A percentile compares a stretch with the other conserved stretches of the same genome.
Conservation (phyloP, 1,140 invertebrate genomes). For the Macrocentrus cingulum region DNA sequence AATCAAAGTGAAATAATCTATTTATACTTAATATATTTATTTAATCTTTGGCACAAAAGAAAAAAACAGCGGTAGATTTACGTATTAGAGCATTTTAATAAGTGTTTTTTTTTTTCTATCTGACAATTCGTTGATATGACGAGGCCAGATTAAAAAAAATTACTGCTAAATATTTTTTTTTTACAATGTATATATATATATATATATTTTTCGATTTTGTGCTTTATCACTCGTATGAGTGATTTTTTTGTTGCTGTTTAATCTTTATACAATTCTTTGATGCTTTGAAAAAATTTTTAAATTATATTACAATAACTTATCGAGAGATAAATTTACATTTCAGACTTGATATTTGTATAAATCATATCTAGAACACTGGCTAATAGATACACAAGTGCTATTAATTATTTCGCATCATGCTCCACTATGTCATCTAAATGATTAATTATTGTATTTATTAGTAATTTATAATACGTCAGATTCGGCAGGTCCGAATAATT, state of each 20-base stretch:
- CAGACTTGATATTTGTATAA: not conserved
- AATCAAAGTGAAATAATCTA: constrained; percentile 1
- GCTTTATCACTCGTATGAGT: not conserved
- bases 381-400: not conserved
- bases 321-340: not conserved
- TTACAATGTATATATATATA: not conserved
- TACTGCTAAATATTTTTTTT: not conserved
- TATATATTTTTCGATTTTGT: constrained; percentile 5
- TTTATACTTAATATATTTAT: constrained; percentile 16
- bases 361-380: not conserved
- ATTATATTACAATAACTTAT: not conserved
- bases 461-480: no score
- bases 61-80: not conserved
- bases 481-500: no score
- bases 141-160: not conserved
- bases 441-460: no score
- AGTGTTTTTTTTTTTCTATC: not conserved
- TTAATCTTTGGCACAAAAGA: not conserved
- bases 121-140: constrained; percentile 2
- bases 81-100: not conserved
- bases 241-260: no score
- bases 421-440: no score
- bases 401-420: no score
- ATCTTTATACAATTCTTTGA: not conserved
- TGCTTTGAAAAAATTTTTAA: not conserved